Evolutionary conservation across 2,797 vertebrate genomes (phyloP).

Genomic region (Borostomias antarcticus): DNA sequence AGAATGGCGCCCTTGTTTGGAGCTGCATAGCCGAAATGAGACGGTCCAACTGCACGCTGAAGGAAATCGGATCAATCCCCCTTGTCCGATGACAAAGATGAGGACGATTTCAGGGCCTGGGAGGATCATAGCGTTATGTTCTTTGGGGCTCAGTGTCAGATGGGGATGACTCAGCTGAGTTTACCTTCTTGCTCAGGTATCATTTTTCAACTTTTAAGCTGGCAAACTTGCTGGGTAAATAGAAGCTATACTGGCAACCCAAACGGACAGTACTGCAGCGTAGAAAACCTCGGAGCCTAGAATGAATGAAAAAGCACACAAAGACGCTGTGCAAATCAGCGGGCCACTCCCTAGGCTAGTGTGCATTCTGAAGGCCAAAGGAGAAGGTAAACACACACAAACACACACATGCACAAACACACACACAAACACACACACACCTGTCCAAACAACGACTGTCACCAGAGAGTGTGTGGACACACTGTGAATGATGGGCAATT

Average conservation of each 20-base stretch:
- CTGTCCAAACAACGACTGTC: conserved; percentile 73
- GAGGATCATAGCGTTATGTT: neutral
- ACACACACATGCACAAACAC: conserved; percentile 78
- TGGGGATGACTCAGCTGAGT: neutral
- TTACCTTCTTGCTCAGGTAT: neutral
- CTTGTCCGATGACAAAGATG: conserved; percentile 10
- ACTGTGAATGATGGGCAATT: conserved; percentile 63
- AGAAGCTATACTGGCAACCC: conserved; percentile 28
- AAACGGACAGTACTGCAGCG: conserved; percentile 25
- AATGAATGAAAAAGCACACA: conserved; percentile 24
- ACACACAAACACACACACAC: conserved; percentile 55
- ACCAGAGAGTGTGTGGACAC: conserved; percentile 42
- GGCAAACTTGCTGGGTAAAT: conserved; percentile 33
- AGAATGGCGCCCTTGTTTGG: conserved; percentile 24
- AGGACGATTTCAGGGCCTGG: neutral
- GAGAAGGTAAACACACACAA: conserved; percentile 28
- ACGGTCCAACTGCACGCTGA: conserved; percentile 12
- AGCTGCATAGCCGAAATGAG: conserved; percentile 11
- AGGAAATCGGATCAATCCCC: conserved; percentile 14
- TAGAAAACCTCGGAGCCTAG: conserved; percentile 40
- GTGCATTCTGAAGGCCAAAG: conserved; percentile 30
- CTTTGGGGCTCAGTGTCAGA: neutral
- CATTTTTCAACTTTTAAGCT: conserved; percentile 39
- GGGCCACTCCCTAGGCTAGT: conserved; percentile 32
- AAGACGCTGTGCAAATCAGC: conserved; percentile 47